Conservation (phyloP, 1,140 invertebrate genomes). For the Xylocopa sonorina region DNA sequence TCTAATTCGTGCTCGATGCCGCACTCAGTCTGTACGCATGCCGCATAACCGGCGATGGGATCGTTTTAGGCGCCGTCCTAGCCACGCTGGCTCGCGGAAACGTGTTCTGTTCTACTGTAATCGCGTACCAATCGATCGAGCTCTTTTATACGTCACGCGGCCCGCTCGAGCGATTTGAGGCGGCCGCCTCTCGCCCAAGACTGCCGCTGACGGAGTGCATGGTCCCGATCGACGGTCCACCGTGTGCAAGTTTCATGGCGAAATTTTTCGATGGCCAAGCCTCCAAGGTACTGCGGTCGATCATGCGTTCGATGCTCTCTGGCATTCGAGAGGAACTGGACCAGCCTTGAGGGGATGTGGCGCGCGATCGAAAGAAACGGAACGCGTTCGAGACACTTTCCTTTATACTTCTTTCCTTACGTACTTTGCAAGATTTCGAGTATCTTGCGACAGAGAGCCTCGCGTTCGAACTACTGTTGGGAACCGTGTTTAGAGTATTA, state of each 20-base stretch:
- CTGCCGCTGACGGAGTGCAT: slow-evolving; percentile 48
- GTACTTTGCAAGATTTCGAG: background rate
- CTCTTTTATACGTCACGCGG: slow-evolving; percentile 74
- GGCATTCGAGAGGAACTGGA: background rate
- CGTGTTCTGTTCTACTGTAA: slow-evolving; percentile 69
- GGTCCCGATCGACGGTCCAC: slow-evolving; percentile 53
- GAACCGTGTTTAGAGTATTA: no score
- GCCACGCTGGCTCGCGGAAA: slow-evolving; percentile 24
- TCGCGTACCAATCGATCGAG: slow-evolving; percentile 41
- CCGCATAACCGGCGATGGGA: background rate
- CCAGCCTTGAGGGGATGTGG: background rate
- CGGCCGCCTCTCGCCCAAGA: slow-evolving; percentile 54
- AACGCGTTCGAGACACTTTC: background rate
- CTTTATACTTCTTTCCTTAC: background rate
- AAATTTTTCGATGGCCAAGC: slow-evolving; percentile 33
- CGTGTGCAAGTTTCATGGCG: slow-evolving; percentile 41
- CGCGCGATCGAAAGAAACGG: background rate
- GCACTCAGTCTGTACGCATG: background rate
- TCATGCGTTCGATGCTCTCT: background rate
- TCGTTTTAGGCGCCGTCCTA: background rate
- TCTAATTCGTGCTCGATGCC: background rate
- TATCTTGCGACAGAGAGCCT: background rate
- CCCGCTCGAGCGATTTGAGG: slow-evolving; percentile 45
- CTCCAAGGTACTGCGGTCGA: background rate
- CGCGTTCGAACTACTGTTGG: no score